Evolutionary conservation across 2,888 invertebrate genomes (phyloP), one percentile per base, ranked within the genome.

Genomic region (Folsomia manolachei): DNA sequence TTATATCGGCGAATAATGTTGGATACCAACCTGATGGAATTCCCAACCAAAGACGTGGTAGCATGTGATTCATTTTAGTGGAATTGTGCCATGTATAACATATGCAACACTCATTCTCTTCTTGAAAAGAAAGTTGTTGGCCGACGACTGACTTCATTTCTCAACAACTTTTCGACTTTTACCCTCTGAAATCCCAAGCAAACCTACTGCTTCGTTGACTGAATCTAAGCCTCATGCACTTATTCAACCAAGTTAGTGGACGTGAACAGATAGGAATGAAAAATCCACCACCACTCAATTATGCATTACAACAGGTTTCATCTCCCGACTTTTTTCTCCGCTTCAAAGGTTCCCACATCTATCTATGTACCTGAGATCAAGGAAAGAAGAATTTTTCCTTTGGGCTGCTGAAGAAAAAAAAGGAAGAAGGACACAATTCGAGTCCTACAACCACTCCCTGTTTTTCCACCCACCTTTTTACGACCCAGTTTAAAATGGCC

Each of bases 251-350:
- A 51, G 60, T 60, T 4, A 60, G 19, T 60, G n/a, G 60, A 7
- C n/a, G 23, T 21, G 23, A 60, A 60, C n/a, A 60, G 60, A 60
- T 60, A n/a, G 23, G 60, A 60, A 19, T 21, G 19, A 60, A 60
- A 60, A 21, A 60, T 21, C 63, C 25, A 24, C 24, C 60, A 60
- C 62, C 65, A 66, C 65, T 66, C 72, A 74, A 74, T 74, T 69
- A 74, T 74, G 71, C 69, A 74, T 71, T 63, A 71, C 75, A 75
- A 75, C 75, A 73, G 72, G 75, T 75, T 75, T 69, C 70, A 66
- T 69, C 68, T 26, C 51, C 24, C 60, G n/a, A 60, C 7, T n/a
- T n/a, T n/a, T n/a, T n/a, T 64, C 19, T 24, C 19, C 14, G 2
- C 64, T 19, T 19, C 64, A 25, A 4, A 11, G 56, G 56, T 19